Evolutionary conservation across 2,888 invertebrate genomes (phyloP).

Genomic region (Brachycybe producta): DNA sequence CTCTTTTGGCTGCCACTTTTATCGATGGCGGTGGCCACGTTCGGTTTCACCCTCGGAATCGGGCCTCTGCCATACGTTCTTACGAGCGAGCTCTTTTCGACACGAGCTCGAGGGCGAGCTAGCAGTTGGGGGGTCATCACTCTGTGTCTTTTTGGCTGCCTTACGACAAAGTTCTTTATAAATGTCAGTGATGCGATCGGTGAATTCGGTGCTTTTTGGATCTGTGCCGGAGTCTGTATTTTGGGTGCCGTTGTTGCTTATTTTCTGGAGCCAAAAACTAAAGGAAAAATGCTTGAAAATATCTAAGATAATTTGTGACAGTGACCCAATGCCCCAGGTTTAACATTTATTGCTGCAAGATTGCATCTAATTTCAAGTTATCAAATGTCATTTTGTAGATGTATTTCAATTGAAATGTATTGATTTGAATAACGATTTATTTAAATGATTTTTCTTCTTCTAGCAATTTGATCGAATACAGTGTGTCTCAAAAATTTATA

Average conservation of each 20-base stretch:
- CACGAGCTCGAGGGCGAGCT: constrained; percentile 54
- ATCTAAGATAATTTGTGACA: constrained; percentile 43
- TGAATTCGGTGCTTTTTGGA: constrained; percentile 56
- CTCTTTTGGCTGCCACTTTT: constrained; percentile 60
- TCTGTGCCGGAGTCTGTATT: constrained; percentile 56
- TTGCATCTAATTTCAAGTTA: too few relatives aligned
- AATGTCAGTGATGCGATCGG: constrained; percentile 53
- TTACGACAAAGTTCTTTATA: constrained; percentile 72
- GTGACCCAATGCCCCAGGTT: too few relatives aligned
- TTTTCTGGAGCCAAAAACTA: constrained; percentile 73
- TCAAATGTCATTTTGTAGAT: too few relatives aligned
- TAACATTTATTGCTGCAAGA: too few relatives aligned
- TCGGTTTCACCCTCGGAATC: constrained; percentile 65
- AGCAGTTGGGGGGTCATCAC: constrained; percentile 58
- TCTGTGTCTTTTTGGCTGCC: constrained; percentile 63
- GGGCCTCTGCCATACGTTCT: constrained; percentile 78
- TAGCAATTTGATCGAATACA: too few relatives aligned
- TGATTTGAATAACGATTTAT: too few relatives aligned
- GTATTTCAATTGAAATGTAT: too few relatives aligned
- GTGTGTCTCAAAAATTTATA: too few relatives aligned
- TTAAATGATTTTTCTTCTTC: too few relatives aligned
- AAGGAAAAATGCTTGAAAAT: constrained; percentile 75
- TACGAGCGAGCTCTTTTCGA: constrained; percentile 55
- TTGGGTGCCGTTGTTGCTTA: constrained; percentile 55
- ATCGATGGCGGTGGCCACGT: constrained; percentile 58